Evolutionary conservation across 2,888 invertebrate genomes (phyloP), one percentile per base, ranked within the genome.

Genomic region (Papilio gigon): DNA sequence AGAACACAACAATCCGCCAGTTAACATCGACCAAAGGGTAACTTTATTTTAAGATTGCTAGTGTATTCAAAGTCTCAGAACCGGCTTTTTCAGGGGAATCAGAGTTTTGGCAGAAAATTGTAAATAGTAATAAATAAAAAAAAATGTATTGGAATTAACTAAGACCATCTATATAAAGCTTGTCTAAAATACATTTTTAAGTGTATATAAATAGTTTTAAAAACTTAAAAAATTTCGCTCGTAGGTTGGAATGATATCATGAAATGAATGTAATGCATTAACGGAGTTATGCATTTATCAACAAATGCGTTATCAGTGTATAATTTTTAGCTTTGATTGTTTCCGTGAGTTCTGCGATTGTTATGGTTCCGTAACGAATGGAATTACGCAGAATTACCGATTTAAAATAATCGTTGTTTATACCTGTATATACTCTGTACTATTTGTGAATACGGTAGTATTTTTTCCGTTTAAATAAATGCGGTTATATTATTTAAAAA

Each of bases 1-100:
- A 68, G 95, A 94, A 53, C 95, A 96, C 86, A 95, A 96, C 69
- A 96, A 96, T 72, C 95, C 96, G 12, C 95, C 96, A 70, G 96
- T 97, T 78, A 96, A 96, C 85, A 95, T 97, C 79, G 97, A 98
- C 88, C 94, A 96, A 84, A 93, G 95, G 94, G 96, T 97, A 87
- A 93, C 94, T 75, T 44, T 42, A 6, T 62, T 60, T 27, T 17
- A 42, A 14, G 11, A 4, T 6, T 14, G n/a, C 33, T 2, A 9
- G 6, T 33, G 1, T 2, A 9, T 33, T 33, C 33, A 33, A 33
- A n/a, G n/a, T n/a, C n/a, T n/a, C n/a, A n/a, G n/a, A n/a, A n/a
- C n/a, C n/a, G n/a, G n/a, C n/a, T n/a, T n/a, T n/a, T n/a, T n/a
- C n/a, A n/a, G n/a, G n/a, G n/a, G n/a, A n/a, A n/a, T n/a, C n/a